Base-by-base conservation (phyloP, 2,888 invertebrate genomes). In the Acleris literana region DNA sequence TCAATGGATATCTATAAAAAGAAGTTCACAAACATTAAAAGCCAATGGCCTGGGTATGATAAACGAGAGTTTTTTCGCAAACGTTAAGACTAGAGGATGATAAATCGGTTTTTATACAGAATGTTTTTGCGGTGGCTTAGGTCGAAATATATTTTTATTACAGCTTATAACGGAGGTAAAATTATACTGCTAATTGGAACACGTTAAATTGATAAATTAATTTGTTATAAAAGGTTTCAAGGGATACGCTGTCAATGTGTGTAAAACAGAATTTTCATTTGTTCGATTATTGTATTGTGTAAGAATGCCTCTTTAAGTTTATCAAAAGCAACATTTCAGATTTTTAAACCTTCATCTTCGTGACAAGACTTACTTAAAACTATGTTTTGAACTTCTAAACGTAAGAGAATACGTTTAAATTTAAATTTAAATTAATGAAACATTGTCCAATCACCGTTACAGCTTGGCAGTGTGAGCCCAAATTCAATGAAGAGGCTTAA, bases 381-480 rank as follows among this genome's bases (percentile, higher is more conserved):
- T 22, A 55, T 55, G 48, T 55, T 63, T 55, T 55, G 39, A 33
- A 55, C 22, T 49, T 48, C 22, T 63, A 55, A 62, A 39, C 25
- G 44, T 64, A 57, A 29, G 51, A 43, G 58, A 63, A 53, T 63
- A 67, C 68, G 63, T 71, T 68, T 68, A 57, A 64, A 66, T 69
- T 57, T 57, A 65, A 65, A 71, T 71, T 70, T 69, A 59, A 67
- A 70, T 68, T 72, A 70, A 72, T 69, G 68, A 70, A 69, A 63
- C 69, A 56, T 60, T 29, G 58, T 51, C 68, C 68, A 70, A 69
- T 70, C 68, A 68, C 58, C 39, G 62, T 52, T 64, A 64, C 68
- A 66, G 59, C 65, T 68, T 62, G 51, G 46, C 62, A 64, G 68
- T 68, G 66, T 57, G 66, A 63, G 51, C 61, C 68, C 65, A 69